A percentile compares a stretch with the other conserved stretches of the same genome.
These are phyloP conservation scores for Torymus aiolomorphi DNA, from an alignment of 2,888 invertebrate genomes.

Conservation along the genomic window DNA sequence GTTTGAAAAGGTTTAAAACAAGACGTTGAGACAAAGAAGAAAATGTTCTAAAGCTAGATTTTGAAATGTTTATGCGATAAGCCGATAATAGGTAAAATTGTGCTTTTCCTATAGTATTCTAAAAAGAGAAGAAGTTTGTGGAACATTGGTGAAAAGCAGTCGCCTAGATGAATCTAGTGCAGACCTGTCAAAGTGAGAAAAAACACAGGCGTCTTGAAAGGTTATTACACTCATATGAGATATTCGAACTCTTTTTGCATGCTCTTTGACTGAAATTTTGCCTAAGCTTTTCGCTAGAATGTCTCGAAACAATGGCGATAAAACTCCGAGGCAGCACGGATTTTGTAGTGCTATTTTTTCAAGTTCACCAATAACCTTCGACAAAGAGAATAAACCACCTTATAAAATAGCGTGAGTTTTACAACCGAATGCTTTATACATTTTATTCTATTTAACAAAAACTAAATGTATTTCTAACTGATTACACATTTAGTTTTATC, in stretches of 20 bases:
- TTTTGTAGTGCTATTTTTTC: constrained; percentile 73
- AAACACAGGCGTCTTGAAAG: constrained; percentile 43
- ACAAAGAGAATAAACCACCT: constrained; percentile 68
- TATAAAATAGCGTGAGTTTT: constrained; percentile 65
- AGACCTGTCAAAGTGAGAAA: constrained; percentile 43
- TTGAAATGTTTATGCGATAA: background rate
- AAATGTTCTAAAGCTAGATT: background rate
- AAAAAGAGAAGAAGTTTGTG: background rate
- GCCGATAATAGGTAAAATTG: background rate
- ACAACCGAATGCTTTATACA: constrained; percentile 8
- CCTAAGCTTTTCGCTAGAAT: constrained; percentile 54
- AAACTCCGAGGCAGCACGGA: constrained; percentile 61
- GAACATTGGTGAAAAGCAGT: constrained; percentile 1
- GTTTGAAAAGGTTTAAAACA: constrained; percentile 41
- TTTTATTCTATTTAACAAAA: too few relatives aligned
- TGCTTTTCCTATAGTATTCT: background rate
- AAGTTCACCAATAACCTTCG: constrained; percentile 66
- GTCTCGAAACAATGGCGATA: constrained; percentile 60
- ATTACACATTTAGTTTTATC: too few relatives aligned
- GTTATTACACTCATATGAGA: constrained; percentile 44
- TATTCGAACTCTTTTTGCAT: constrained; percentile 43
- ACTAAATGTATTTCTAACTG: too few relatives aligned
- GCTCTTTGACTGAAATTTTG: constrained; percentile 33
- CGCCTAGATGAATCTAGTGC: constrained; percentile 42
- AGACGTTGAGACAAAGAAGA: constrained; percentile 2